Conservation (phyloP, 2,797 vertebrate genomes). For the Cyprinodon diabolis region DNA sequence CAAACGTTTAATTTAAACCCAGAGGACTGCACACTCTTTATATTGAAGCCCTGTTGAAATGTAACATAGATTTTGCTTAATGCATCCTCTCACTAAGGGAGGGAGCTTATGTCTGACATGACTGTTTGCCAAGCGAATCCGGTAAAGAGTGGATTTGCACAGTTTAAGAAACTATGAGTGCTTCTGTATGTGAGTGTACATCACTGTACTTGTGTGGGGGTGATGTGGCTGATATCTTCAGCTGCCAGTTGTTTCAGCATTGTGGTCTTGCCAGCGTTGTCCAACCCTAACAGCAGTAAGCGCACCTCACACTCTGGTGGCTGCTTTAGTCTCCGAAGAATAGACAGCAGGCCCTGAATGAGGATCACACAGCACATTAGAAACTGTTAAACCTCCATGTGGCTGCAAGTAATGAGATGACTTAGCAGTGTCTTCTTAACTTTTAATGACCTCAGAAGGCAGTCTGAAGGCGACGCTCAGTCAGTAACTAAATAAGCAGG, state of each 20-base stretch:
- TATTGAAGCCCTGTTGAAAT: conserved; percentile 84
- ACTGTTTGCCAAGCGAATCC: background rate
- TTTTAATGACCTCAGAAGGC: conserved; percentile 20
- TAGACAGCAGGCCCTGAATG: conserved; percentile 90
- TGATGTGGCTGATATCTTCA: conserved; percentile 80
- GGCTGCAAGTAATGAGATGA: background rate
- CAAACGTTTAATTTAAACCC: conserved; percentile 88
- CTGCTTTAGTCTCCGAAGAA: conserved; percentile 91
- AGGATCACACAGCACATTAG: conserved; percentile 22
- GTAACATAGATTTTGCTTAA: background rate
- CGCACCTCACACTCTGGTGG: conserved; percentile 93
- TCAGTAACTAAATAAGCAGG: conserved; percentile 29
- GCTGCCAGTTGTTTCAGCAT: conserved; percentile 80
- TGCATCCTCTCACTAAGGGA: background rate
- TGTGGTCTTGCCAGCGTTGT: conserved; percentile 95
- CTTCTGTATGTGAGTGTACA: conserved; percentile 7
- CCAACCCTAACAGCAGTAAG: conserved; percentile 93
- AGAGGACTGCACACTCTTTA: conserved; percentile 84
- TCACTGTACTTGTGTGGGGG: conserved; percentile 76
- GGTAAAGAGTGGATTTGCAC: background rate
- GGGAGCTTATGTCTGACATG: background rate
- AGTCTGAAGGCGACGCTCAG: conserved; percentile 8
- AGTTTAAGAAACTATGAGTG: conserved; percentile 8
- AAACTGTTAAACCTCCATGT: conserved; percentile 13
- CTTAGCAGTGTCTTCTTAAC: conserved; percentile 1